phyloP scores from a whole-genome alignment of 2,113 vertebrate species.

The Hypanus sabinus region DNA sequence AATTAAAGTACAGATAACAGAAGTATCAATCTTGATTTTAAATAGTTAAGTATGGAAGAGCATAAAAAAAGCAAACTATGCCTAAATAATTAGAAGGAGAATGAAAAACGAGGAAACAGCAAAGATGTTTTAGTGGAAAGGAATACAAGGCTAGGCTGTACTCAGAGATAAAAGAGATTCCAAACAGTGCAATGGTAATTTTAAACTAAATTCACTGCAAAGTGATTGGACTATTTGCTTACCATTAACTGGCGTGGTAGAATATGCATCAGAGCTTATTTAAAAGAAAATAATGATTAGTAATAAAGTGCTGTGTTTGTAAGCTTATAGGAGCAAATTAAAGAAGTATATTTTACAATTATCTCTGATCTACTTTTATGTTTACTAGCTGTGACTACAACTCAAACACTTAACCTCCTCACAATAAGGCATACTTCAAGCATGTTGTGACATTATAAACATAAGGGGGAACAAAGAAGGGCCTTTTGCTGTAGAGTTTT shows the following conservation, averaged over 20 bases:
- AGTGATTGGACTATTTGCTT: constrained; percentile 1
- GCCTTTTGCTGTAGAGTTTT: too few relatives aligned
- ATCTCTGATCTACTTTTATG: not conserved
- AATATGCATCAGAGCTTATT: constrained; percentile 4
- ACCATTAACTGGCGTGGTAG: constrained; percentile 26
- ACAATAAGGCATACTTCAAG: not conserved
- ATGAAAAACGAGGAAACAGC: not conserved
- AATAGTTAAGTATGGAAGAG: not conserved
- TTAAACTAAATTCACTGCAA: constrained; percentile 20
- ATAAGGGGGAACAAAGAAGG: too few relatives aligned
- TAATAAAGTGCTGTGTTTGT: not conserved
- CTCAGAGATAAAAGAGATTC: not conserved
- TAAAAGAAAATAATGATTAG: constrained; percentile 28
- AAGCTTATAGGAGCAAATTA: not conserved
- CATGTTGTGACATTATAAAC: too few relatives aligned
- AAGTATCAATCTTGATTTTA: not conserved
- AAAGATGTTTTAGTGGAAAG: not conserved
- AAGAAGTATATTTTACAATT: not conserved
- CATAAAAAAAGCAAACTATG: not conserved
- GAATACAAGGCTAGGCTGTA: too few relatives aligned
- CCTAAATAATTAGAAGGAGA: not conserved
- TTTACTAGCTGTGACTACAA: not conserved
- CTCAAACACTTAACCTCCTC: not conserved
- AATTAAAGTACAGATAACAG: not conserved
- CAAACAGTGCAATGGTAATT: not conserved